These are phyloP conservation scores for Ptychadena robeensis DNA, from an alignment of 2,797 vertebrate genomes.

Conservation along the genomic window DNA sequence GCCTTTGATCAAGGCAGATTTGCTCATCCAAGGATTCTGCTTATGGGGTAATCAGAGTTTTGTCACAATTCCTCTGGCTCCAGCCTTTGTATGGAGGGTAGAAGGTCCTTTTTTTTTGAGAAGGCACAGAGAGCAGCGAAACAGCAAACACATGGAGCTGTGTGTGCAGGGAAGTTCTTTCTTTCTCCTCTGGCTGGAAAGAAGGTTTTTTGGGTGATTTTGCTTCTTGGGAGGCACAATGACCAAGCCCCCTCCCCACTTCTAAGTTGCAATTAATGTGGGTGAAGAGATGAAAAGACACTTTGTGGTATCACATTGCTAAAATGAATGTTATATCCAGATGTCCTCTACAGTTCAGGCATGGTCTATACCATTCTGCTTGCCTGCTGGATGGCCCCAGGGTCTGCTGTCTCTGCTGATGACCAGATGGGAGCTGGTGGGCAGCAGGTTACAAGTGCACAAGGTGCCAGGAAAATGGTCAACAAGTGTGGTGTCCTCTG, in stretches of 20 bases:
- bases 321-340: slow-evolving; percentile 42
- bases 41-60: slow-evolving; percentile 21
- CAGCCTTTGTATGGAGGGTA: slow-evolving; percentile 48
- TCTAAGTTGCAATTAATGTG: slow-evolving; percentile 30
- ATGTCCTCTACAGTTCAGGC: slow-evolving; percentile 51
- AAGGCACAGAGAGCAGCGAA: slow-evolving; percentile 47
- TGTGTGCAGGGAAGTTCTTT: slow-evolving; percentile 35
- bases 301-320: slow-evolving; percentile 53
- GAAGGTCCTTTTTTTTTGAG: slow-evolving; percentile 45
- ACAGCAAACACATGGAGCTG: slow-evolving; percentile 58
- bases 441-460: slow-evolving; percentile 37
- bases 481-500: slow-evolving; percentile 13
- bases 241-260: slow-evolving; percentile 24
- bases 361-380: slow-evolving; percentile 44
- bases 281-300: not conserved
- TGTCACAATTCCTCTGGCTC: slow-evolving; percentile 50
- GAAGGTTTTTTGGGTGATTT: slow-evolving; percentile 54
- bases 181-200: slow-evolving; percentile 47
- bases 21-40: slow-evolving; percentile 30
- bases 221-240: slow-evolving; percentile 41
- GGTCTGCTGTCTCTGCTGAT: slow-evolving; percentile 27
- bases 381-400: slow-evolving; percentile 44
- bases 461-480: not conserved
- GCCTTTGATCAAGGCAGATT: not conserved
- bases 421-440: slow-evolving; percentile 45